Evolutionary conservation across 2,888 invertebrate species (phyloP), one percentile per base, ranked within the genome.

Genomic region (Stenodema calcarata): DNA sequence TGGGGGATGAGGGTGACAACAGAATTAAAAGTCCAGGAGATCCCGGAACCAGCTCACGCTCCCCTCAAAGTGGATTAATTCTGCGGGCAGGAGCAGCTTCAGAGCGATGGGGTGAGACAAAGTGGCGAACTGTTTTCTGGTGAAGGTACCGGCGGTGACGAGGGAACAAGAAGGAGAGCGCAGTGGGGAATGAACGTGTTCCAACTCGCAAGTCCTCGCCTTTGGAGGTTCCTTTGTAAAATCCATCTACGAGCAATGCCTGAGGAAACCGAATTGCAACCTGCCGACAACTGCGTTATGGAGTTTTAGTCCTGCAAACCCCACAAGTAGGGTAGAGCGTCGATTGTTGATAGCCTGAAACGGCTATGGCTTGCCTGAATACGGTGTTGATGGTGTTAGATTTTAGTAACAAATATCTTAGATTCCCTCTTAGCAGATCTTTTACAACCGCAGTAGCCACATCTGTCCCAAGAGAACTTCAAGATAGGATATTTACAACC

Each of bases 1-100:
- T n/a, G 28, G 23, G 12, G 44, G 27, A 27, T 16, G 44, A 16
- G 82, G 69, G 69, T 62, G 81, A 82, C 69, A 69, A 82, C 82
- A 82, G 82, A 82, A 82, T 82, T 82, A 82, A 82, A 82, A 82
- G 69, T 82, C 82, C 69, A 27, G 16, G 28, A 9, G 47, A 82
- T 82, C 82, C 35, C n/a, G 62, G 69, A 82, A 82, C 82, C 82
- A 82, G 82, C 62, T 82, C 82, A 82, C 82, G 82, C 79, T n/a
- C 81, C 69, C 41, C 47, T 18, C 82, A 82, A 82, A 82, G 82
- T 82, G 82, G 82, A 82, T 82, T 82, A 82, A 82, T 82, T 82
- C 69, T 69, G 82, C 62, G 69, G 82, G 27, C 62, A 62, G 42
- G 18, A 6, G 14, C 14, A 28, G 73, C 73, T n/a, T 16, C 54